These are phyloP conservation scores for Hypolimnas misippus DNA, from an alignment of 2,888 invertebrate species.

Conservation along the genomic window DNA sequence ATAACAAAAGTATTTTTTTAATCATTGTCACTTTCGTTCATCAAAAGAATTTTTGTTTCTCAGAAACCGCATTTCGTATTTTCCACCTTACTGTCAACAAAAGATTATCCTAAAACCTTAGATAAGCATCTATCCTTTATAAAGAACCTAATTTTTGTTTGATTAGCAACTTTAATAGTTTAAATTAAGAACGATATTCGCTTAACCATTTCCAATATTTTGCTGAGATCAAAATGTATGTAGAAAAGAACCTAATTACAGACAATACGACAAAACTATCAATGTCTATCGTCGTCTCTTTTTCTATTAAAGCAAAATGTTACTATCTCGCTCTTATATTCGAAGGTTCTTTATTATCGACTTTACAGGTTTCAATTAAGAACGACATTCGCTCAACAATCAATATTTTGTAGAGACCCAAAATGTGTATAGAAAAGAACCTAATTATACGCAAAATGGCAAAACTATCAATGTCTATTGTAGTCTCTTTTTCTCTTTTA, in stretches of 20 bases:
- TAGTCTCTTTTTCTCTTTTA: no score
- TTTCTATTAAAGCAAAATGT: neutral
- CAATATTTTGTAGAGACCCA: no score
- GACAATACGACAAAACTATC: conserved; percentile 27
- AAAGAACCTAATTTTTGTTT: conserved; percentile 21
- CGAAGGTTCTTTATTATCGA: no score
- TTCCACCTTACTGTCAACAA: conserved; percentile 76
- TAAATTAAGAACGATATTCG: neutral
- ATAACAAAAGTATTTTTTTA: conserved; percentile 13
- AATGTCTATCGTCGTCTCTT: conserved; percentile 37
- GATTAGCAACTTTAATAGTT: neutral
- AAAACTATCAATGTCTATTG: no score
- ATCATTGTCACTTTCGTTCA: conserved; percentile 61
- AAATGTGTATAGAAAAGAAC: no score
- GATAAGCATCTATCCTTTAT: conserved; percentile 45
- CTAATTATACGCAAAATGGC: no score
- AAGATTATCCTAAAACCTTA: conserved; percentile 73
- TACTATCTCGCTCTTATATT: no score
- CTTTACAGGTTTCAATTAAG: no score
- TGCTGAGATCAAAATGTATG: neutral
- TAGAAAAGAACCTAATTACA: conserved; percentile 7
- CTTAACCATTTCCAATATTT: neutral
- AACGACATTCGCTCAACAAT: no score
- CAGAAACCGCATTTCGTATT: conserved; percentile 56
- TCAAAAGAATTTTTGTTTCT: conserved; percentile 50